Evolutionary conservation across 2,888 invertebrate species (phyloP).

Genomic region (Plemyria rubiginata): DNA sequence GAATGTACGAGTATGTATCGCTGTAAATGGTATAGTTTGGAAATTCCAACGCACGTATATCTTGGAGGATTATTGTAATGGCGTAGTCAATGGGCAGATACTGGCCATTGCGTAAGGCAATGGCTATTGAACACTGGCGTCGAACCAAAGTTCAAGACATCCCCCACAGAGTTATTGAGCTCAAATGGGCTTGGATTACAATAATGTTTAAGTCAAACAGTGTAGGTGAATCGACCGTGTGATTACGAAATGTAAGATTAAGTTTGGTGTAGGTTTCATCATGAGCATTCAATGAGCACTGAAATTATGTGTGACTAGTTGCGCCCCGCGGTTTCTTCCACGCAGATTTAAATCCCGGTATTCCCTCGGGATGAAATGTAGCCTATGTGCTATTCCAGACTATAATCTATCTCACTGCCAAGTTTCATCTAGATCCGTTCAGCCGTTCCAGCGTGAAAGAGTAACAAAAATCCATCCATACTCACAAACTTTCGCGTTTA

Average conservation of each 20-base stretch:
- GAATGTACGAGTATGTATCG: conserved; percentile 4
- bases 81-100: conserved; percentile 32
- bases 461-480: no score
- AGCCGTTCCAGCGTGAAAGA: no score
- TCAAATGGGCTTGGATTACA: conserved; percentile 28
- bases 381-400: no score
- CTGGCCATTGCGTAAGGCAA: conserved; percentile 34
- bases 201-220: conserved; percentile 19
- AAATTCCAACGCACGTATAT: conserved; percentile 30
- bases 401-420: no score
- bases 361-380: no score
- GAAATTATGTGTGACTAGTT: no score
- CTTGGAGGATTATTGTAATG: conserved; percentile 39
- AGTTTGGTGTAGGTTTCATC: neutral
- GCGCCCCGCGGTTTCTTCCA: no score
- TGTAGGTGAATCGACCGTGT: conserved; percentile 10
- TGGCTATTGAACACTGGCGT: conserved; percentile 34
- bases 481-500: no score
- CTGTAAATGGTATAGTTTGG: conserved; percentile 22
- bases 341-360: no score
- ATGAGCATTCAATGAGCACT: no score
- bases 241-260: conserved; percentile 8
- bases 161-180: conserved; percentile 36
- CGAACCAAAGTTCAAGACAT: conserved; percentile 37
- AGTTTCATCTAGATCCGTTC: no score